Evolutionary conservation across 2,888 invertebrate species (phyloP), one percentile per base, ranked within the genome.

Genomic region (Tenthredo distinguenda): DNA sequence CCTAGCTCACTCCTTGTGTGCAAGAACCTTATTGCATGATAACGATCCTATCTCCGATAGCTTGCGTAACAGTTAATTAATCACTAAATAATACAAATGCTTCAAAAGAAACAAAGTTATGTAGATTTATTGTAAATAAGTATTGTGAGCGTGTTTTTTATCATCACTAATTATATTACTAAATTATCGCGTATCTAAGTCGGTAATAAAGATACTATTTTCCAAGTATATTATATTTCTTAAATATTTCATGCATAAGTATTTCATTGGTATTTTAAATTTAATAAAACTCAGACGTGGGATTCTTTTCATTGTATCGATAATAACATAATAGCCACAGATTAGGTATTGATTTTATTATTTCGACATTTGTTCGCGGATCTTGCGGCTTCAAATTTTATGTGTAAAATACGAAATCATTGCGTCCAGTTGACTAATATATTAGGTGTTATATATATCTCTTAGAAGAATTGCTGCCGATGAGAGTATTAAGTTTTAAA

Each of bases 11-110:
- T 84, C 87, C 87, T 83, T 79, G 87, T 87, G 87, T 86, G 88
- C 88, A 87, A 81, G 84, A 86, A 85, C 87, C 86, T 86, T 79
- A 82, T 86, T 87, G 88, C 88, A 88, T 88, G 87, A 65, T 65
- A 34, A 71, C 58, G 68, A 82, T 47, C 85, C 76, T 71, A 85
- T 83, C 88, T 88, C 88, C 87, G 74, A 88, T 85, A 86, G 86
- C 87, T 88, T 88, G 88, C 86, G 86, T 87, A 84, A 81, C 43
- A 83, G 37, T 81, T 81, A 62, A 81, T 81, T 81, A 81, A 50
- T 81, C 62, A 81, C 81, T 81, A 81, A 81, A 58, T 81, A 81
- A 81, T 58, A 62, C n/a, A 79, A 47, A 79, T 79, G 79, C 79
- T 79, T 79, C 55, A 40, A 74, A 43, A 43, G 21, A 58, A 10